Evolutionary conservation across 2,113 vertebrate genomes (phyloP), one percentile per base, ranked within the genome.

Genomic region (Periophthalmodon schlosseri): DNA sequence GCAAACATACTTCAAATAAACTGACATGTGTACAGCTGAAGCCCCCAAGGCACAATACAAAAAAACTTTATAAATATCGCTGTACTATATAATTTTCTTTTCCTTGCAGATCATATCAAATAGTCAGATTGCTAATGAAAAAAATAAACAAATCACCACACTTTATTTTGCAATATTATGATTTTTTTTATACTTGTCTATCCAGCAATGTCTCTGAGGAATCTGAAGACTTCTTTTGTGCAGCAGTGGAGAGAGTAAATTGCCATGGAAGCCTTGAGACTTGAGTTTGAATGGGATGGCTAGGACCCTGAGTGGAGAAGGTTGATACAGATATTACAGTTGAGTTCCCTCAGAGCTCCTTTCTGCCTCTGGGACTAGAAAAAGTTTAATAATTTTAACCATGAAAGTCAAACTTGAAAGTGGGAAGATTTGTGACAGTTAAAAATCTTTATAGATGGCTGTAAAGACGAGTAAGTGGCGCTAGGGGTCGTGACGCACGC

Each of bases 1-100:
- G 87, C 84, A 88, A 86, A 87, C 84, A 88, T 90, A 86, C 78
- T 87, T 93, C 91, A 91, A 89, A 89, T 89, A 85, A 82, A 87
- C 87, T 90, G 88, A 90, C 89, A 90, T 82, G 79, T 81, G 83
- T 72, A 78, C 68, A 69, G 67, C 74, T 39, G 79, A 82, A 70
- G 68, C 77, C 34, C 63, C 80, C 0, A 10, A 87, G 90, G 88
- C 84, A 20, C 34, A 83, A 85, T 69, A 72, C 78, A 87, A 90
- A 88, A 28, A 91, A 88, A 89, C 84, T 91, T 90, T 79, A 88
- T 84, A 87, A 88, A 89, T 23, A 91, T 87, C 78, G 78, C 66
- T 78, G 72, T 86, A 82, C 81, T 18, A 80, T 85, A 78, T 81
- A 81, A 82, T 87, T 86, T 63, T 82, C 86, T 87, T 77, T 82